Evolutionary conservation across 2,888 invertebrate species (phyloP), one percentile per base, ranked within the genome.

Genomic region (Horisme vitalbata): DNA sequence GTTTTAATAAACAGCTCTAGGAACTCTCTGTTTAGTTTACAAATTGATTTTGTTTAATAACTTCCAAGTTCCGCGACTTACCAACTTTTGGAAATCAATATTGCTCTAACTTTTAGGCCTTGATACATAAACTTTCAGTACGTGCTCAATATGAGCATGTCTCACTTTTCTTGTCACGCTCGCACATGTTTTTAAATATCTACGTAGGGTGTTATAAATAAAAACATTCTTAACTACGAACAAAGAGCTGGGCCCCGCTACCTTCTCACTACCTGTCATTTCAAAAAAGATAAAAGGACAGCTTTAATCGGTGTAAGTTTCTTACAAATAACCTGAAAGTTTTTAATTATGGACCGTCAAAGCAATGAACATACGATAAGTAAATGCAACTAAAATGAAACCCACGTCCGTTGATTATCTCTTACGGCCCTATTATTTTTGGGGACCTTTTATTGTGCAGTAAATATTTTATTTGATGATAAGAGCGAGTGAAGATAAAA

Each of bases 391-490:
- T 52, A 50, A 57, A 59, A 49, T 35, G 30, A 45, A 56, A 52
- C 51, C 59, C 57, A 59, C 64, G 61, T 68, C 39, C 65, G 59
- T 72, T 68, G 68, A 79, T 71, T 86, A 83, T 83, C 78, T 63
- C 61, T 69, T 79, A 83, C 81, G 78, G 77, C 73, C 79, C 77
- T 81, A 80, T 83, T 83, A 83, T 85, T 79, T 71, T 65, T 71
- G 45, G 68, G 68, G 74, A 77, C 73, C 74, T 71, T 87, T 86
- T 87, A 87, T 85, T 79, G 77, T 82, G 83, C 78, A 82, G 83
- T 88, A 84, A 87, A 89, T 87, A 87, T 84, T 88, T 84, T 82
- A 87, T 82, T 71, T 68, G 63, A 61, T 65, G 86, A 87, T 86
- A 88, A 83, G 74, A 75, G 68, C 69, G 67, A 66, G 65, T 65